Evolutionary conservation across 2,888 invertebrate genomes (phyloP).

Genomic region (Taenaris catops): DNA sequence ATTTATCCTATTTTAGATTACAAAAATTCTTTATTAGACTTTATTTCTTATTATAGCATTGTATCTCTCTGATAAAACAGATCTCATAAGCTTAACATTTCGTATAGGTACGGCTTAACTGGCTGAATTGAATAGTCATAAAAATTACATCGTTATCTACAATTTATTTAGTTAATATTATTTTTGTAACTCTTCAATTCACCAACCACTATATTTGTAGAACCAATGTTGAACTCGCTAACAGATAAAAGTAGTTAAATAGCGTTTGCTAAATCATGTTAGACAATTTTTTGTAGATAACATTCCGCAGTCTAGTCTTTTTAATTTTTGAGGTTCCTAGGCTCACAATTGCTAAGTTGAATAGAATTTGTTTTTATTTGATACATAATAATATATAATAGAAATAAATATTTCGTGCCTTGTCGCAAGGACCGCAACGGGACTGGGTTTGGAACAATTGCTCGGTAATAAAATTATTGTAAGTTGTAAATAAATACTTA

Average conservation of each 20-base stretch:
- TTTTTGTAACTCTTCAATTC: too few species aligned
- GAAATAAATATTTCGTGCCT: slow-evolving; percentile 27
- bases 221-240: too few species aligned
- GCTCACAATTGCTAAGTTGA: slow-evolving; percentile 6
- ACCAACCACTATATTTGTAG: too few species aligned
- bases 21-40: too few species aligned
- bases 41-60: not conserved
- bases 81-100: too few species aligned
- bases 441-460: slow-evolving; percentile 42
- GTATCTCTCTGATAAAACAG: too few species aligned
- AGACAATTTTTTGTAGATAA: slow-evolving; percentile 45
- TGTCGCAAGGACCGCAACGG: slow-evolving; percentile 29
- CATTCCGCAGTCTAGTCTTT: slow-evolving; percentile 66
- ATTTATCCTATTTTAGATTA: too few species aligned
- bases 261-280: slow-evolving; percentile 6
- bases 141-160: too few species aligned
- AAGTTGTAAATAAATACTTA: slow-evolving; percentile 64
- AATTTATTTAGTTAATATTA: too few species aligned
- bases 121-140: too few species aligned
- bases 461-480: slow-evolving; percentile 52
- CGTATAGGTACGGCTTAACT: too few species aligned
- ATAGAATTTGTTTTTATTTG: slow-evolving; percentile 8
- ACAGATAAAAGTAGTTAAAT: too few species aligned
- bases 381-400: slow-evolving; percentile 6
- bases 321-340: slow-evolving; percentile 22